These are phyloP conservation scores for Antennarius maculatus DNA, from an alignment of 2,797 vertebrate genomes.

Conservation along the genomic window DNA sequence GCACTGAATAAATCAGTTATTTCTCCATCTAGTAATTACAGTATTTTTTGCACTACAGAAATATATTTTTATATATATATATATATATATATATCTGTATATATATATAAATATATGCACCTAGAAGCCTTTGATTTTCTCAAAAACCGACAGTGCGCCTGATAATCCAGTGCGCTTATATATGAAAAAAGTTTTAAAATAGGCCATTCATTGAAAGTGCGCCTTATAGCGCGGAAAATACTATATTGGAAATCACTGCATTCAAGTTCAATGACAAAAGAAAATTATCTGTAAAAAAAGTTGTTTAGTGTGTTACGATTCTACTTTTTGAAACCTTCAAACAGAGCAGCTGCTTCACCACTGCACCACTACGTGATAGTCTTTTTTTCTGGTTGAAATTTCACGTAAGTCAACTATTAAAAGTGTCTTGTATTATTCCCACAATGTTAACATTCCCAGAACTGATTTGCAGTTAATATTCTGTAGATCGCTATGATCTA, in stretches of 20 bases:
- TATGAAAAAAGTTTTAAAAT: no score
- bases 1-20: slow-evolving; percentile 27
- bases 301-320: slow-evolving; percentile 11
- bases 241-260: no score
- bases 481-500: slow-evolving; percentile 39
- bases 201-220: no score
- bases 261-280: slow-evolving; percentile 33
- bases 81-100: no score
- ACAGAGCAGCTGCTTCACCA: slow-evolving; percentile 11
- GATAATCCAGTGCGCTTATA: no score
- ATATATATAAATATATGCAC: no score
- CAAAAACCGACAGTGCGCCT: no score
- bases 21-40: background rate
- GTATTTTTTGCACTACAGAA: slow-evolving; percentile 27
- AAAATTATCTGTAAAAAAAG: slow-evolving; percentile 30
- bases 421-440: slow-evolving; percentile 44
- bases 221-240: no score
- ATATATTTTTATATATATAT: no score
- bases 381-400: slow-evolving; percentile 30
- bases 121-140: no score
- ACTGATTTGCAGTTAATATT: slow-evolving; percentile 48
- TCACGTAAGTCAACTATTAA: slow-evolving; percentile 39
- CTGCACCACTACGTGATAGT: slow-evolving; percentile 27
- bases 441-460: slow-evolving; percentile 52
- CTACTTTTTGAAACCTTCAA: slow-evolving; percentile 26